Base-by-base conservation (phyloP, 2,797 vertebrate species). In the Erpetoichthys calabaricus region DNA sequence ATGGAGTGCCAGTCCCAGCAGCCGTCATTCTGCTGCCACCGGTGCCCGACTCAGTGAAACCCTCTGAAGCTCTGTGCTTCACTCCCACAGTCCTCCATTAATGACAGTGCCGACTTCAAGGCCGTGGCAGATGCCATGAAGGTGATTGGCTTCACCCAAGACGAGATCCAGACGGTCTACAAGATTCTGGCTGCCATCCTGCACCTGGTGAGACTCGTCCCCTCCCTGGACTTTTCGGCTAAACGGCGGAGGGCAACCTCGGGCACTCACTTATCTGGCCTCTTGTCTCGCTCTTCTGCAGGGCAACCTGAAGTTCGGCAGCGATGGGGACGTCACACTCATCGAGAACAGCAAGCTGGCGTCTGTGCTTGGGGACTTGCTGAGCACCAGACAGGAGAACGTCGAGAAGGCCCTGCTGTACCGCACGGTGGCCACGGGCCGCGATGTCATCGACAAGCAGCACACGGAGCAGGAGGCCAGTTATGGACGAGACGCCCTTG, bases 61-160 rank as follows among this genome's bases (percentile, higher is more conserved):
- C n/a, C n/a, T n/a, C 25, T 25, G 25, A 25, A 25, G 25, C 45
- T 57, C 43, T 65, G 8, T 55, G 47, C 42, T 58, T 43, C 55
- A 6, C 3, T 5, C 43, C 59, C 64, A 42, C 68, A 99, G 94
- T 94, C 90, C 3, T 82, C 79, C 65, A 94, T 97, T 72, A 95
- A 87, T 0, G 96, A 99, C 0, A 73, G 77, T 5, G 88, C 88
- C 0, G 93, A 99, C 59, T 97, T 96, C 81, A 95, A 89, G 81
- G 89, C 90, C 0, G 95, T 99, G 0, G 83, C 89, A 1, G 96
- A 99, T 41, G 96, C 95, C 68, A 99, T 99, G 96, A 98, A 91
- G 69, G 89, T 99, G 65, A 94, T 97, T 49, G 96, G 96, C 49
- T 99, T 99, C 81, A 94, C 89, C 42, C 77, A 77, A 3, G 95